phyloP scores from a whole-genome alignment of 2,113 vertebrate species.

The Calidris pugnax region DNA sequence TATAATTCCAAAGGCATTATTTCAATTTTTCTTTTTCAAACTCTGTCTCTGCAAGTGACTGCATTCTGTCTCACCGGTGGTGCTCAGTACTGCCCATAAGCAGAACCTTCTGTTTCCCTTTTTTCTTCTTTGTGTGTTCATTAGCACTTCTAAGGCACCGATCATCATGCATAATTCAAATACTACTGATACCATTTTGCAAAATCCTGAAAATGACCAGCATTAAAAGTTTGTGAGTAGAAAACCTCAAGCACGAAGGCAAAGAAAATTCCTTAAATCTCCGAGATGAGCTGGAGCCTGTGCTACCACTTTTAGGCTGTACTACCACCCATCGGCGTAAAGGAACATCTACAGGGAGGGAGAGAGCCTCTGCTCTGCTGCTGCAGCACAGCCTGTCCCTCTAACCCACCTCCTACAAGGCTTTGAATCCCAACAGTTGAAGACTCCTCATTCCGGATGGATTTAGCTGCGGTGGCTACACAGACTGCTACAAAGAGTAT shows the following conservation, averaged over 20 bases:
- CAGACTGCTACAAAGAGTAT: not conserved
- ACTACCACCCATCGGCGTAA: conserved; percentile 20
- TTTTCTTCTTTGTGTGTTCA: not conserved
- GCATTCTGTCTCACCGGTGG: not conserved
- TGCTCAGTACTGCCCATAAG: not conserved
- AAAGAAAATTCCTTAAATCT: not conserved
- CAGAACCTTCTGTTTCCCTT: not conserved
- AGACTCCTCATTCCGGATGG: not conserved
- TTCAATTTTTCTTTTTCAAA: not conserved
- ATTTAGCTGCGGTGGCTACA: not conserved
- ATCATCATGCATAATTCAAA: not conserved
- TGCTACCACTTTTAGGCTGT: not conserved
- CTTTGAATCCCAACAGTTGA: not conserved
- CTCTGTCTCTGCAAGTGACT: no score
- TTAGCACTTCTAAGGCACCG: not conserved
- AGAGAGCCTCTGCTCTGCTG: not conserved
- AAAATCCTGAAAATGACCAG: not conserved
- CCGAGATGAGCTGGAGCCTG: not conserved
- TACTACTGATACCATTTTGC: accelerated
- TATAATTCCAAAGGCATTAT: not conserved
- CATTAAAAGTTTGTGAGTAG: not conserved
- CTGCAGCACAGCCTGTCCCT: not conserved
- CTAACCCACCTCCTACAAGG: not conserved
- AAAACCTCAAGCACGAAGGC: not conserved
- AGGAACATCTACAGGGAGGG: not conserved